Conservation (phyloP, 2,113 vertebrate genomes). For the Tretioscincus oriximinensis region DNA sequence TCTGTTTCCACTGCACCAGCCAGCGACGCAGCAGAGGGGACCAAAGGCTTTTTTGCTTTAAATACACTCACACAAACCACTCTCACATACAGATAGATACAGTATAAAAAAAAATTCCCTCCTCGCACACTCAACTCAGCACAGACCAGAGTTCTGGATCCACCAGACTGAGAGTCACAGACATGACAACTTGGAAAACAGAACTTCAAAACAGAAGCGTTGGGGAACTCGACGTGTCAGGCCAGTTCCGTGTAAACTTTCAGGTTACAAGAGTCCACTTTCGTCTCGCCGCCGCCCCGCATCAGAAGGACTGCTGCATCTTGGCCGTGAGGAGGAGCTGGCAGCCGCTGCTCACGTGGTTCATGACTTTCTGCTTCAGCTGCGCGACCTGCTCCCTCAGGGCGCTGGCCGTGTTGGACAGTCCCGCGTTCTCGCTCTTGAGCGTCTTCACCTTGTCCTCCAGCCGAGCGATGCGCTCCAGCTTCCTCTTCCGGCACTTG, state of each 20-base stretch:
- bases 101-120: conserved; percentile 1
- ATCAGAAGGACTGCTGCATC: conserved; percentile 77
- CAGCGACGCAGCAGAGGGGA: conserved; percentile 26
- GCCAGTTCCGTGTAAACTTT: conserved; percentile 29
- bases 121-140: conserved; percentile 66
- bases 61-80: conserved; percentile 65
- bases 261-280: not conserved
- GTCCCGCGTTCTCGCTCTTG: conserved; percentile 87
- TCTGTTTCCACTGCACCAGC: conserved; percentile 17
- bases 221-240: not conserved
- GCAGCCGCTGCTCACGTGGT: conserved; percentile 90
- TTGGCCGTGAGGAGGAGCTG: conserved; percentile 89
- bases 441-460: conserved; percentile 91
- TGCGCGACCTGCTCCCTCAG: conserved; percentile 91
- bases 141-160: conserved; percentile 63
- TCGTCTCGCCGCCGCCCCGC: not conserved
- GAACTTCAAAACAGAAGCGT: not conserved
- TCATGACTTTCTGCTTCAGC: conserved; percentile 90
- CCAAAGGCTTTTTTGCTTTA: conserved; percentile 53
- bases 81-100: conserved; percentile 45
- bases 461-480: conserved; percentile 90
- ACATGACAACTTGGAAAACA: conserved; percentile 8
- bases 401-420: conserved; percentile 85
- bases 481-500: conserved; percentile 89
- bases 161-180: conserved; percentile 50